Percentiles rank a stretch among this genome's conserved stretches.
These are phyloP conservation scores for Xestoiulus laeticollis DNA, from an alignment of 2,888 invertebrate species.

Conservation along the genomic window DNA sequence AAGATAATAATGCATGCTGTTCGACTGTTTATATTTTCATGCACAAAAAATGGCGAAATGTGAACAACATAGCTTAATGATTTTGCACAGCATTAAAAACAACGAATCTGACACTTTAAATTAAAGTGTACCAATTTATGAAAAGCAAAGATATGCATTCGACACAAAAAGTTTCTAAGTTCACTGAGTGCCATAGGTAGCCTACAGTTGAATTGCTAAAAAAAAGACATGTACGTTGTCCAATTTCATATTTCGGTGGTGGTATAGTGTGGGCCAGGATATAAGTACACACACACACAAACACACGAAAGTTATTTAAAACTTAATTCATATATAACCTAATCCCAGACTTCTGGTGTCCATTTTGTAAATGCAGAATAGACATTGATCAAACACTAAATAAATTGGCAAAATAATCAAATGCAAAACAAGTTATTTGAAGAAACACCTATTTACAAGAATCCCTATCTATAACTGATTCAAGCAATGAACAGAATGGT, in stretches of 20 bases:
- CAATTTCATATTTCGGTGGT: background rate
- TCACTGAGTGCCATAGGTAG: background rate
- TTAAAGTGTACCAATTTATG: background rate
- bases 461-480: background rate
- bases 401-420: too few species aligned
- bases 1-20: background rate
- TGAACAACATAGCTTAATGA: too few species aligned
- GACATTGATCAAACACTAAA: background rate
- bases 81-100: too few species aligned
- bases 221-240: background rate
- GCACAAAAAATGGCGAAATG: background rate
- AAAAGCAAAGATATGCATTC: background rate
- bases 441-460: background rate
- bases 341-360: background rate
- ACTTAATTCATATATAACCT: background rate
- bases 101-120: background rate
- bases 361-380: background rate
- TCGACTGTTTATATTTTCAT: background rate
- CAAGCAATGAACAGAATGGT: background rate
- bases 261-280: conserved; percentile 6
- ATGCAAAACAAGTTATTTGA: background rate
- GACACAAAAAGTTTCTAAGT: background rate
- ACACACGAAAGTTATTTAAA: background rate
- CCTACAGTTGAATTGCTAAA: background rate
- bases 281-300: conserved; percentile 19